Percentiles rank a stretch among this genome's conserved stretches.
Evolutionary conservation across 23 tunicate species (phyloP).

Genomic region (Ascidia mentula): DNA sequence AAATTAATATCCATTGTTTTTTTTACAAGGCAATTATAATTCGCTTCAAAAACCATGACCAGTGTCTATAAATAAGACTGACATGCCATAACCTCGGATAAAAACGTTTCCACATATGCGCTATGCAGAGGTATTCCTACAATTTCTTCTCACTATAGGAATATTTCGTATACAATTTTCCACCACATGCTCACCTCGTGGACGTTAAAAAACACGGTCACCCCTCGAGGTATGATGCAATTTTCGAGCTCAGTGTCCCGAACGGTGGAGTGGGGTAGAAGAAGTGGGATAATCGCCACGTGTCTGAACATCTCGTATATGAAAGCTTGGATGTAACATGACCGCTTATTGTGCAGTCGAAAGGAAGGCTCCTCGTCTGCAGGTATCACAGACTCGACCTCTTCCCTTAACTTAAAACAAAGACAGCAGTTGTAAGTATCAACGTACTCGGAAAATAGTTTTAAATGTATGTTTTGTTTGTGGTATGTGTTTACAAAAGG

Average conservation of each 20-base stretch:
- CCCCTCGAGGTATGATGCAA: conserved; percentile 33
- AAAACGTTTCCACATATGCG: no score
- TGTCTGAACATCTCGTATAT: conserved; percentile 53
- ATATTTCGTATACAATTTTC: no score
- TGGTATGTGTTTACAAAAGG: no score
- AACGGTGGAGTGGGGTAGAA: conserved; percentile 40
- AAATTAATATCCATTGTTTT: no score
- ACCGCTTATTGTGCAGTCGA: conserved; percentile 18
- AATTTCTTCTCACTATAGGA: no score
- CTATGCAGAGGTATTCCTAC: no score
- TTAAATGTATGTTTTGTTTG: no score
- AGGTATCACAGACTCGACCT: conserved; percentile 7
- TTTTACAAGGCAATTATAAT: no score
- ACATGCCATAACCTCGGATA: no score
- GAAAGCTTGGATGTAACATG: conserved; percentile 53
- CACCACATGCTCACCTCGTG: conserved; percentile 44
- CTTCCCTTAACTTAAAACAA: conserved; percentile 33
- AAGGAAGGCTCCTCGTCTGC: conserved; percentile 21
- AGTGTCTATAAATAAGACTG: no score
- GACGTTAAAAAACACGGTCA: conserved; percentile 33
- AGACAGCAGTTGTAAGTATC: not conserved
- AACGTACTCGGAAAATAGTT: no score
- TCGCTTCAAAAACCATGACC: no score
- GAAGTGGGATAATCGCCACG: conserved; percentile 23
- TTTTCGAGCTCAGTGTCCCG: conserved; percentile 8